phyloP scores from a whole-genome alignment of 2,113 vertebrate genomes.

The Tenrec ecaudatus region DNA sequence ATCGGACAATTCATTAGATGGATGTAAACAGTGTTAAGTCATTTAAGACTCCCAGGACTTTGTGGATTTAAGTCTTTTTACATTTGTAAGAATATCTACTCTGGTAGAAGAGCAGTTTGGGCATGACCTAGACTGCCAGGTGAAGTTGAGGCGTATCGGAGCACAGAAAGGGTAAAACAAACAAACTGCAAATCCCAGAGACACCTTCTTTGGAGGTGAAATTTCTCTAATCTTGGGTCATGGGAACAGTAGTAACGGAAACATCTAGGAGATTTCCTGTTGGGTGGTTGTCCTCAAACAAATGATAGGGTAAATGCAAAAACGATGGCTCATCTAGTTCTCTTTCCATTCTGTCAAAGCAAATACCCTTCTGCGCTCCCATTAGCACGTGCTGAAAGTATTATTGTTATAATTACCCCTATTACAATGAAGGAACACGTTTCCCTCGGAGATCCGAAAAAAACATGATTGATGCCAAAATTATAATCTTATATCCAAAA shows the following conservation, averaged over 20 bases:
- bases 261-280: neutral
- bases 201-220: slow-evolving; percentile 51
- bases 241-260: neutral
- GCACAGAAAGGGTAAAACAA: slow-evolving; percentile 59
- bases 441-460: slow-evolving; percentile 33
- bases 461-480: neutral
- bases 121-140: neutral
- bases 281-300: neutral
- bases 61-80: slow-evolving; percentile 46
- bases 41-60: slow-evolving; percentile 27
- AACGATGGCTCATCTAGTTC: neutral
- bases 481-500: neutral
- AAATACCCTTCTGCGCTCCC: neutral
- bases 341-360: slow-evolving; percentile 1
- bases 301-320: slow-evolving; percentile 27
- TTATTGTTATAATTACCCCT: neutral
- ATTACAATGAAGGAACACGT: neutral
- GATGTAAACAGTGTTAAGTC: neutral
- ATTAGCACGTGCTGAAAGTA: neutral
- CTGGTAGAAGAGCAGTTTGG: slow-evolving; percentile 46
- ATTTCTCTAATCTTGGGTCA: neutral
- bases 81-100: slow-evolving; percentile 56
- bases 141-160: slow-evolving; percentile 20
- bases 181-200: slow-evolving; percentile 14
- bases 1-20: neutral